A percentile compares a stretch with the other conserved stretches of the same genome.
These are phyloP conservation scores for Seira sanloemensis DNA, from an alignment of 2,888 invertebrate species.

Conservation along the genomic window DNA sequence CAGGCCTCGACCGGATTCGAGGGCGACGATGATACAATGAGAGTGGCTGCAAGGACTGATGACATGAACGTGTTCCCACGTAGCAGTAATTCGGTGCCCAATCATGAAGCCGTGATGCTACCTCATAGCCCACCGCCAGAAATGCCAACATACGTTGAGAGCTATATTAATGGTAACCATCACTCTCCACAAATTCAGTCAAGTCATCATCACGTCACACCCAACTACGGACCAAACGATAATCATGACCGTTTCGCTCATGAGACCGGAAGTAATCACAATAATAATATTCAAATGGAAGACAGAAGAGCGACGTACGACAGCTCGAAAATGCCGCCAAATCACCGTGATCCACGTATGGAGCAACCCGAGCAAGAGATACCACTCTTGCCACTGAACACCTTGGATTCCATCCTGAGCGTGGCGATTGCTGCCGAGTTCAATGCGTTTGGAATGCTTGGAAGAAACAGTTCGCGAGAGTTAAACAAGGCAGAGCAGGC, in stretches of 20 bases:
- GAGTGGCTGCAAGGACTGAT: background rate
- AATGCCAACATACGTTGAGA: background rate
- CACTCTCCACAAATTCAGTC: background rate
- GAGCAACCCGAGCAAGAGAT: background rate
- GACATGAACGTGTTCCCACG: background rate
- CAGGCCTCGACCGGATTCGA: background rate
- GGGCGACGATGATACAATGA: background rate
- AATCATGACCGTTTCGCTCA: background rate
- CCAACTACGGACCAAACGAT: background rate
- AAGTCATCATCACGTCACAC: background rate
- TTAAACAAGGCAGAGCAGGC: slow-evolving; percentile 89
- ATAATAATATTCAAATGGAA: background rate
- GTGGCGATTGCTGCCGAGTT: slow-evolving; percentile 92
- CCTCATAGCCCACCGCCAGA: background rate
- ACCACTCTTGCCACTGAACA: slow-evolving; percentile 73
- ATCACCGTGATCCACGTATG: background rate
- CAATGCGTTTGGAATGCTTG: slow-evolving; percentile 82
- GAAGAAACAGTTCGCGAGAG: slow-evolving; percentile 77
- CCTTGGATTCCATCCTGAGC: slow-evolving; percentile 89
- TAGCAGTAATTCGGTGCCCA: background rate
- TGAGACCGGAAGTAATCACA: background rate
- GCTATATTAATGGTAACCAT: background rate
- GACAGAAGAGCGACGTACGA: background rate
- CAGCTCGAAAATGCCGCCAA: background rate
- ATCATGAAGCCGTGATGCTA: too few species aligned